Evolutionary conservation across 2,797 vertebrate species (phyloP).

Genomic region (Myotis pilosus): DNA sequence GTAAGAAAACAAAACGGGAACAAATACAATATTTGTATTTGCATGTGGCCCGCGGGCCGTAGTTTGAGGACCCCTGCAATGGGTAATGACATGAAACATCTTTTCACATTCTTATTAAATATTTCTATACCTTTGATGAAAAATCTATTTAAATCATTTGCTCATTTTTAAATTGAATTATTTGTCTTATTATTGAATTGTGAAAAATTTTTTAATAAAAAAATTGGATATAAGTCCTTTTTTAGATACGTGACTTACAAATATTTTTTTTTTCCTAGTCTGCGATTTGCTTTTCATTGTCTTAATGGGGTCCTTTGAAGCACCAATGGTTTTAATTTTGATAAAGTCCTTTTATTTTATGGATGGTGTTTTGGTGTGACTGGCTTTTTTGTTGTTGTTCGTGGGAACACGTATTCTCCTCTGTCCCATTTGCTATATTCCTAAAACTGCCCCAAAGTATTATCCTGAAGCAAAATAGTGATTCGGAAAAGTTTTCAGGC

Average conservation of each 20-base stretch:
- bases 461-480: neutral
- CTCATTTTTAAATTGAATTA: neutral
- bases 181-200: neutral
- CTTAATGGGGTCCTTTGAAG: neutral
- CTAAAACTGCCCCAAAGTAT: neutral
- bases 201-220: neutral
- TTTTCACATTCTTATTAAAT: slow-evolving; percentile 5
- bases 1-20: too few species aligned
- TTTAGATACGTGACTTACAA: slow-evolving; percentile 4
- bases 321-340: neutral
- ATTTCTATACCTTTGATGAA: neutral
- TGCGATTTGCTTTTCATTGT: neutral
- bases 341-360: neutral
- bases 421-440: neutral
- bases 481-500: neutral
- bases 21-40: too few species aligned
- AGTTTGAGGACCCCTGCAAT: neutral
- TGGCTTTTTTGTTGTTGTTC: neutral
- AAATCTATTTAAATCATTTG: neutral
- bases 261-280: slow-evolving; percentile 26
- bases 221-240: neutral
- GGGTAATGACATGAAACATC: neutral
- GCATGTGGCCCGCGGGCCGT: too few species aligned
- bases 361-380: neutral
- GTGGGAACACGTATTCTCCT: neutral